Conservation (phyloP, 2,113 vertebrate species). For the Heterotilapia buettikoferi region DNA sequence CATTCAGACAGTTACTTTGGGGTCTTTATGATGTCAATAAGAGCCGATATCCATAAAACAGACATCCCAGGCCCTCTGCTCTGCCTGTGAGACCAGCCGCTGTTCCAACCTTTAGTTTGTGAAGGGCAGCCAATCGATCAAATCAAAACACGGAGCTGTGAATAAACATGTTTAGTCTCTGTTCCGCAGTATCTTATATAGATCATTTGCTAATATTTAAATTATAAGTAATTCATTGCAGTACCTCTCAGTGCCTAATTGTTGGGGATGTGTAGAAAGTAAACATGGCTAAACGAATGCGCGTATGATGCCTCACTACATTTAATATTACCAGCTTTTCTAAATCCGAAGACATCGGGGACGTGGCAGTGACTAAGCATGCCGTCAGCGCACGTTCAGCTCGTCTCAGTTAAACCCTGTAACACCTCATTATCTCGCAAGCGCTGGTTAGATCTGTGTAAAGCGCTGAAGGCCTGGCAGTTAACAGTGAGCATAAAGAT, state of each 20-base stretch:
- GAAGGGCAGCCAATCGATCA: not conserved
- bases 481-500: conserved; percentile 12
- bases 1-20: not conserved
- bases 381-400: conserved; percentile 10
- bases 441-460: conserved; percentile 18
- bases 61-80: not conserved
- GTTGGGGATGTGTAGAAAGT: not conserved
- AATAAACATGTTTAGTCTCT: not conserved
- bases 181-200: not conserved
- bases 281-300: conserved; percentile 17
- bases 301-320: not conserved
- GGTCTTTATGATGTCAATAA: not conserved
- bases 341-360: conserved; percentile 19
- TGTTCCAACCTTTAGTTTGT: not conserved
- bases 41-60: not conserved
- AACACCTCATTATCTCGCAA: conserved; percentile 46
- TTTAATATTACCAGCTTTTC: conserved; percentile 24
- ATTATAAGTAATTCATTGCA: not conserved
- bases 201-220: not conserved
- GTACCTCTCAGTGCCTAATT: not conserved
- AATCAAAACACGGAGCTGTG: not conserved
- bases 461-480: conserved; percentile 7
- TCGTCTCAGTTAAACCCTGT: conserved; percentile 34
- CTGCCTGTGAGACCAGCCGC: not conserved
- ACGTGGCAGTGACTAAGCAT: not conserved